These are phyloP conservation scores for Eupleurogrammus muticus DNA, from an alignment of 2,797 vertebrate species.

Conservation along the genomic window DNA sequence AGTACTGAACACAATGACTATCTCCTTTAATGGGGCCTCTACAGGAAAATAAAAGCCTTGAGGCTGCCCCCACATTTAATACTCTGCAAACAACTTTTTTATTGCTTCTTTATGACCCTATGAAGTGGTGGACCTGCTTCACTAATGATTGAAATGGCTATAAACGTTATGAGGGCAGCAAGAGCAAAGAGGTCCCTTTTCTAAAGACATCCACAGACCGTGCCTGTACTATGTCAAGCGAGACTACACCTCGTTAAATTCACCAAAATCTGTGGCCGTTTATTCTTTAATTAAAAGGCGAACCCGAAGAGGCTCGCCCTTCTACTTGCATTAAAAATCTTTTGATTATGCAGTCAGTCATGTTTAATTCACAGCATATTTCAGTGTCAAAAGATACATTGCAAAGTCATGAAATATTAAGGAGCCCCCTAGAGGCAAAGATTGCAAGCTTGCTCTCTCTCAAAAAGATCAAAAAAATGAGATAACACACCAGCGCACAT, in stretches of 20 bases:
- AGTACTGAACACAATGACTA: background rate
- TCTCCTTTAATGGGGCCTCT: constrained; percentile 2
- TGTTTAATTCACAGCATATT: constrained; percentile 83
- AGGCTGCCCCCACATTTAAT: constrained; percentile 25
- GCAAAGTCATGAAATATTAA: constrained; percentile 83
- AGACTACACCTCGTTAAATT: constrained; percentile 45
- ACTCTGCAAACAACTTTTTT: constrained; percentile 47
- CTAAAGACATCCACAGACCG: constrained; percentile 18
- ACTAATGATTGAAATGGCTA: constrained; percentile 48
- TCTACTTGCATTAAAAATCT: constrained; percentile 68
- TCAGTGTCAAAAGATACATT: constrained; percentile 81
- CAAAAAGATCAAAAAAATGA: constrained; percentile 76
- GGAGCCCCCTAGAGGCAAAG: constrained; percentile 59
- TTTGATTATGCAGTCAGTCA: constrained; percentile 76
- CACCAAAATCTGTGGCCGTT: constrained; percentile 55
- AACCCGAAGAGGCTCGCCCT: constrained; percentile 51
- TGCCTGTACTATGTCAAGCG: constrained; percentile 15
- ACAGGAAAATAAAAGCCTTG: constrained; percentile 25
- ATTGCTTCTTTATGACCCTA: constrained; percentile 46
- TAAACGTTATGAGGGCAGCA: constrained; percentile 34
- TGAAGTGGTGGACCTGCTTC: constrained; percentile 39
- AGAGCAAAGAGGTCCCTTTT: constrained; percentile 25
- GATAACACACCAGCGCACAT: constrained; percentile 70
- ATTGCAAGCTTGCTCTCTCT: constrained; percentile 69
- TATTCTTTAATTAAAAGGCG: constrained; percentile 68